Evolutionary conservation across 2,888 invertebrate species (phyloP).

Genomic region (Dascillus cervinus): DNA sequence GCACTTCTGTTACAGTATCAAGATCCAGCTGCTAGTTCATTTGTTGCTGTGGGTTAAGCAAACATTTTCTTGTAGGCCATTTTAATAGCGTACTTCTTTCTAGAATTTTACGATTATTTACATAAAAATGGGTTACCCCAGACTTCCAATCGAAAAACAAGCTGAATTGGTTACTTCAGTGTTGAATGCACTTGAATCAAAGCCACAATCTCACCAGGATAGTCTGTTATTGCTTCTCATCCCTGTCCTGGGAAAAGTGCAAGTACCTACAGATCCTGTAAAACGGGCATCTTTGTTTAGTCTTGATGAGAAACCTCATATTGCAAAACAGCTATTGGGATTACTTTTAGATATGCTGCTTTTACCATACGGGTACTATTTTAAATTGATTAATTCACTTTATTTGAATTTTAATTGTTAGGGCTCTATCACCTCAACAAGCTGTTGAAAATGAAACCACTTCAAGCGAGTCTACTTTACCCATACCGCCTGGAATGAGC

Average conservation of each 20-base stretch:
- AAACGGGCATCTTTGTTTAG: constrained; percentile 58
- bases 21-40: constrained; percentile 67
- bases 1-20: constrained; percentile 73
- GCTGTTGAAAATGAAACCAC: constrained; percentile 21
- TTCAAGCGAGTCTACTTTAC: constrained; percentile 30
- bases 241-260: constrained; percentile 68
- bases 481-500: constrained; percentile 71
- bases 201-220: constrained; percentile 78
- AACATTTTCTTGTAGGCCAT: constrained; percentile 2
- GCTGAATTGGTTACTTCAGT: constrained; percentile 65
- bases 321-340: constrained; percentile 60
- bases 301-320: constrained; percentile 63
- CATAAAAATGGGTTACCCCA: constrained; percentile 84
- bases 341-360: constrained; percentile 77
- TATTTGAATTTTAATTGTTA: no score
- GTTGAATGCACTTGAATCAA: constrained; percentile 69
- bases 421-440: constrained; percentile 31
- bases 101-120: constrained; percentile 93
- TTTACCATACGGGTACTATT: constrained; percentile 79
- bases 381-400: no score
- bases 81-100: constrained; percentile 27
- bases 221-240: constrained; percentile 75
- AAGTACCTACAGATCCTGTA: constrained; percentile 55
- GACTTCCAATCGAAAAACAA: constrained; percentile 68
- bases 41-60: constrained; percentile 61